phyloP scores from a whole-genome alignment of 2,888 invertebrate genomes.

The Tenthredo livida region DNA sequence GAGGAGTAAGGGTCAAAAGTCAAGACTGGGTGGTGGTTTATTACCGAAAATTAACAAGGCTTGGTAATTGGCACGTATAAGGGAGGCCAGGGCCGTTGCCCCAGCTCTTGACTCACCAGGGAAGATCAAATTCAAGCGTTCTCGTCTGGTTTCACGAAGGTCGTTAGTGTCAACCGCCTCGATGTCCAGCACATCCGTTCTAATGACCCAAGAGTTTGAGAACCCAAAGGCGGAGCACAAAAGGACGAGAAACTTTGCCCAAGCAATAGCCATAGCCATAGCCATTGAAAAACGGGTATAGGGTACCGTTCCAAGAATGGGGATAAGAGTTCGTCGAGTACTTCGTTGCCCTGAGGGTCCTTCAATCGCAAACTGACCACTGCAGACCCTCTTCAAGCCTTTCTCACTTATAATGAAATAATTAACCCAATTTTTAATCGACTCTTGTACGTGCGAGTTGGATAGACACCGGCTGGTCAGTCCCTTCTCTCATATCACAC shows the following conservation, averaged over 20 bases:
- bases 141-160: slow-evolving; percentile 51
- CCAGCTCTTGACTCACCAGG: slow-evolving; percentile 64
- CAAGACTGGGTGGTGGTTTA: slow-evolving; percentile 28
- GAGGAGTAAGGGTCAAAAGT: background rate
- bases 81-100: background rate
- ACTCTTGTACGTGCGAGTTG: slow-evolving; percentile 1
- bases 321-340: slow-evolving; percentile 22
- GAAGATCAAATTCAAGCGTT: slow-evolving; percentile 64
- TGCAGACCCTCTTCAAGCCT: slow-evolving; percentile 13
- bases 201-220: slow-evolving; percentile 57
- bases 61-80: slow-evolving; percentile 35
- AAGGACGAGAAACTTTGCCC: slow-evolving; percentile 15
- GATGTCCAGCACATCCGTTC: slow-evolving; percentile 48
- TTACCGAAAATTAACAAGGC: slow-evolving; percentile 45
- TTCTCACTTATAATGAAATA: slow-evolving; percentile 43
- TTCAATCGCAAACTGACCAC: slow-evolving; percentile 34
- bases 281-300: slow-evolving; percentile 28
- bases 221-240: slow-evolving; percentile 35
- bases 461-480: background rate
- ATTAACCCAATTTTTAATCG: slow-evolving; percentile 50
- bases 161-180: slow-evolving; percentile 53
- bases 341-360: background rate
- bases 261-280: background rate
- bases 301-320: background rate
- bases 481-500: slow-evolving; percentile 16